phyloP scores from a whole-genome alignment of 2,113 vertebrate species.

The Sceloporus undulatus region DNA sequence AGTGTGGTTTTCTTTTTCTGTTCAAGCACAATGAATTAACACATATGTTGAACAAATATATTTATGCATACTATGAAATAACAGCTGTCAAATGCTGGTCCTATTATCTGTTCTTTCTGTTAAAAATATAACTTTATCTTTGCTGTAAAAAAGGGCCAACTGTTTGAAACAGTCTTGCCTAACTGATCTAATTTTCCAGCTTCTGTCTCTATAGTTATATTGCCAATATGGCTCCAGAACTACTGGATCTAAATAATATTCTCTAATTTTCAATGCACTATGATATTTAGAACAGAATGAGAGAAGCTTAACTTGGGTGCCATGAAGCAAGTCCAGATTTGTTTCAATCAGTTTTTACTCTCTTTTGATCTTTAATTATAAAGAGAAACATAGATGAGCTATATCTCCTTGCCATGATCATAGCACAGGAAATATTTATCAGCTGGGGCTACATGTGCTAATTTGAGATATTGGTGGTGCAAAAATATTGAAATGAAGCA shows the following conservation, averaged over 20 bases:
- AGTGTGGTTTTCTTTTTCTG: neutral
- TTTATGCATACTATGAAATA: neutral
- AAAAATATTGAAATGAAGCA: neutral
- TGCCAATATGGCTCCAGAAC: neutral
- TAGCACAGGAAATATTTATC: neutral
- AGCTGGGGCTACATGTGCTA: neutral
- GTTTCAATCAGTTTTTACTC: neutral
- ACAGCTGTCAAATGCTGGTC: neutral
- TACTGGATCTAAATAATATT: neutral
- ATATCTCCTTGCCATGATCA: neutral
- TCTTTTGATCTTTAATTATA: neutral
- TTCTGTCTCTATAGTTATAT: conserved; percentile 14
- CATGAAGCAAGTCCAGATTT: neutral
- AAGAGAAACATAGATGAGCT: neutral
- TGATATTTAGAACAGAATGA: conserved; percentile 14
- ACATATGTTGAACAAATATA: neutral
- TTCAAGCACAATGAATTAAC: conserved; percentile 2
- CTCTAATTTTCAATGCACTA: conserved; percentile 15
- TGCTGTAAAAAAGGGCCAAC: neutral
- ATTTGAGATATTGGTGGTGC: neutral
- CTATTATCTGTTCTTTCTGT: conserved; percentile 12
- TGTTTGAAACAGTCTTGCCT: conserved; percentile 22
- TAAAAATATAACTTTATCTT: conserved; percentile 19
- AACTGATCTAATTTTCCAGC: neutral
- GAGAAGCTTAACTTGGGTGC: neutral